These are phyloP conservation scores for Castor canadensis DNA, from an alignment of 2,113 vertebrate species.

Conservation along the genomic window DNA sequence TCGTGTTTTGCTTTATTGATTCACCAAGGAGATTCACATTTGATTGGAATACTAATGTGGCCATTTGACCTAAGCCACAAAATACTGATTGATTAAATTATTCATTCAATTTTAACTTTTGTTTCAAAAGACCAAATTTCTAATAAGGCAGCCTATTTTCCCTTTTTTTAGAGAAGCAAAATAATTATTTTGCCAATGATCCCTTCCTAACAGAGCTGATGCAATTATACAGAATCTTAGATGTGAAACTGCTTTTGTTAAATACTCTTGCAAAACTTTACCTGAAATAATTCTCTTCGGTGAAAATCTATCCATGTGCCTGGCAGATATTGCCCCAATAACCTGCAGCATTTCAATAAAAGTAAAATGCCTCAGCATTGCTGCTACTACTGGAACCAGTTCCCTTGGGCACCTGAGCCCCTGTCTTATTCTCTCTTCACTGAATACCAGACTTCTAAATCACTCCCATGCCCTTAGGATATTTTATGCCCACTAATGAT, in stretches of 20 bases:
- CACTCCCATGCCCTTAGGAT: not conserved
- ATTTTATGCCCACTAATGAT: slow-evolving; percentile 56
- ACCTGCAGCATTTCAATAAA: slow-evolving; percentile 43
- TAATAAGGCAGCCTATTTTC: not conserved
- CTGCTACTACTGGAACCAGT: not conserved
- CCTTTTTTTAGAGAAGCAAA: not conserved
- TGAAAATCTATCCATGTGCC: slow-evolving; percentile 25
- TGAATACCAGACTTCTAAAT: slow-evolving; percentile 41
- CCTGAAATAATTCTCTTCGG: slow-evolving; percentile 34
- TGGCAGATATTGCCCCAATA: slow-evolving; percentile 29
- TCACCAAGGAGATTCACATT: slow-evolving; percentile 9
- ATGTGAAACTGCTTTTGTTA: slow-evolving; percentile 6
- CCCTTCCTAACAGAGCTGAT: slow-evolving; percentile 20
- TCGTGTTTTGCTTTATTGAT: slow-evolving; percentile 36
- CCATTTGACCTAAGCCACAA: slow-evolving; percentile 23
- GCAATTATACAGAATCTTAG: slow-evolving; percentile 35
- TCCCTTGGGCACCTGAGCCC: slow-evolving; percentile 46
- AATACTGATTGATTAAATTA: slow-evolving; percentile 44
- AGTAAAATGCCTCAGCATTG: slow-evolving; percentile 21
- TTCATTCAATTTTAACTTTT: slow-evolving; percentile 45
- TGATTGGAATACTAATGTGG: slow-evolving; percentile 29
- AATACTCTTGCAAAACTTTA: slow-evolving; percentile 36
- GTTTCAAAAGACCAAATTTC: slow-evolving; percentile 56
- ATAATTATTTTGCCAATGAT: slow-evolving; percentile 36
- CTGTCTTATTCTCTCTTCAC: not conserved